Conservation (phyloP, 2,797 vertebrate species). For the Choloepus didactylus region DNA sequence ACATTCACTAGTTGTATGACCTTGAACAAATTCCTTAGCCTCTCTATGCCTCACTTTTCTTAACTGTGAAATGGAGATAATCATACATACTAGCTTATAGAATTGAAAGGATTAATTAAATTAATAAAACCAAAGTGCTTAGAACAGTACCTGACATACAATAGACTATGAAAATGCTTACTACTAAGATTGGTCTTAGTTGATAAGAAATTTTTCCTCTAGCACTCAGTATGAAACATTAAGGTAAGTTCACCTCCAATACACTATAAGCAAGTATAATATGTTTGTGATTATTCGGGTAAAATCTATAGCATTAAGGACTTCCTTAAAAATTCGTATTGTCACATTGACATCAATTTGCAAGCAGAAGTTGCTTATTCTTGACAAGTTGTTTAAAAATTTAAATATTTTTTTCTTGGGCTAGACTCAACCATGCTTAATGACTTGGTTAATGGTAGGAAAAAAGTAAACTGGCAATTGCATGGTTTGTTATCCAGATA, state of each 20-base stretch:
- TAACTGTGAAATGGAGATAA: not conserved
- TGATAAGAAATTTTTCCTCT: not conserved
- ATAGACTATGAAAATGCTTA: not conserved
- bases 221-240: not conserved
- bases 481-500: not conserved
- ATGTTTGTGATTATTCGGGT: not conserved
- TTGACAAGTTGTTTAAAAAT: conserved; percentile 40
- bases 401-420: not conserved
- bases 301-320: not conserved
- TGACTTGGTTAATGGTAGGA: not conserved
- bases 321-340: not conserved
- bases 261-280: not conserved
- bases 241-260: not conserved
- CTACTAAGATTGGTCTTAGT: not conserved
- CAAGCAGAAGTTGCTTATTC: conserved; percentile 25
- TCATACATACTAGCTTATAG: not conserved
- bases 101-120: not conserved
- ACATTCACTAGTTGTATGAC: not conserved
- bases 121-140: not conserved
- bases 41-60: not conserved
- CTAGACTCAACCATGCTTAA: not conserved
- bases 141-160: not conserved
- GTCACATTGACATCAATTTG: not conserved
- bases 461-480: not conserved
- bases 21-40: not conserved